Conservation (phyloP, 2,113 vertebrate genomes). For the Setophaga kirtlandii region DNA sequence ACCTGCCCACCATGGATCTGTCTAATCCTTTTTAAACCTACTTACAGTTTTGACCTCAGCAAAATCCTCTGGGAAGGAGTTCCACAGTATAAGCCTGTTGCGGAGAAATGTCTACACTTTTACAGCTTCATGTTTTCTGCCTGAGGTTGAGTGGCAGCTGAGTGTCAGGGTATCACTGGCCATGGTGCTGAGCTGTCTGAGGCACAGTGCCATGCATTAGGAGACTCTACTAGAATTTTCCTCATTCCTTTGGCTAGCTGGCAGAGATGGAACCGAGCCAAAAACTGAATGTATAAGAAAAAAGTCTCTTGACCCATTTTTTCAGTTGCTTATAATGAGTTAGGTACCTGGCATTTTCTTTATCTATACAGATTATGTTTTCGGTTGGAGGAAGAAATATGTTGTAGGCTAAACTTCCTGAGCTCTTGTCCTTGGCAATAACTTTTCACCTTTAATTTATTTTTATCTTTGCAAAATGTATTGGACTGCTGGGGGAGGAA, state of each 20-base stretch:
- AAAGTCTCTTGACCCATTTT: neutral
- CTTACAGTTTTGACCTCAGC: neutral
- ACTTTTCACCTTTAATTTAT: slow-evolving; percentile 51
- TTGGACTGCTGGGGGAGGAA: slow-evolving; percentile 2
- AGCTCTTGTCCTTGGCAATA: slow-evolving; percentile 25
- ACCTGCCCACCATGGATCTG: neutral
- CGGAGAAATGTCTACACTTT: neutral
- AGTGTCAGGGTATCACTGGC: neutral
- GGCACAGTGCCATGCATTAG: neutral
- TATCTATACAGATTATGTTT: neutral
- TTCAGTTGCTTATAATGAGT: neutral
- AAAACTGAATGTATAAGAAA: neutral
- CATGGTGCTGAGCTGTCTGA: neutral
- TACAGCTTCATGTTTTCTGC: neutral
- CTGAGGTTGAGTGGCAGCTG: neutral
- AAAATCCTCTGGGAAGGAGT: neutral
- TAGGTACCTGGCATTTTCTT: neutral
- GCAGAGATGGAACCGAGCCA: neutral
- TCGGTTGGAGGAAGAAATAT: neutral
- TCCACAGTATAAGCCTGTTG: neutral
- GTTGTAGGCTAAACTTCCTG: neutral
- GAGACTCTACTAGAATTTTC: neutral
- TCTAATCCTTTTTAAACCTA: slow-evolving; percentile 40
- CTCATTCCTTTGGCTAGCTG: neutral
- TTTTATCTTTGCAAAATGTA: slow-evolving; percentile 26